Evolutionary conservation across 2,113 vertebrate genomes (phyloP).

Genomic region (Amphiprion ocellaris): DNA sequence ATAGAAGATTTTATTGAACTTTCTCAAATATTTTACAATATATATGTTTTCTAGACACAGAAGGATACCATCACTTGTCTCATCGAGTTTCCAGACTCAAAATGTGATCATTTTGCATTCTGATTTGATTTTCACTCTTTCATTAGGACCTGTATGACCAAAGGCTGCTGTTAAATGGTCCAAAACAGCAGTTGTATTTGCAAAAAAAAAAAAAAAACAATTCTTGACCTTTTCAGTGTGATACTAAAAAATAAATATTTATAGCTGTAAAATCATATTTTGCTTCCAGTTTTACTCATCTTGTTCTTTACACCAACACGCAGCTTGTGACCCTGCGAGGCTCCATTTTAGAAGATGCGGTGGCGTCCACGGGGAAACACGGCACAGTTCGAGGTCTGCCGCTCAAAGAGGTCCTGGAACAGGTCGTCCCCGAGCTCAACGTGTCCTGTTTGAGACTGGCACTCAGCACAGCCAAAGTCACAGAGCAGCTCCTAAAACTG

Average conservation of each 20-base stretch:
- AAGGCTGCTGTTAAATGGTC: not conserved
- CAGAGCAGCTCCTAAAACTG: conserved; percentile 95
- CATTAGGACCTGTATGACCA: not conserved
- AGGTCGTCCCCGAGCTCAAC: conserved; percentile 90
- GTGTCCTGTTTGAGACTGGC: conserved; percentile 90
- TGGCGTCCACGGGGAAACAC: conserved; percentile 87
- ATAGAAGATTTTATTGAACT: too few relatives aligned
- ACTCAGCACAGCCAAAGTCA: conserved; percentile 89
- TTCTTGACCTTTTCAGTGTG: not conserved
- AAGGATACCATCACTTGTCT: too few relatives aligned
- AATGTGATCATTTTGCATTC: not conserved
- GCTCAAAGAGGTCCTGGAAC: conserved; percentile 91
- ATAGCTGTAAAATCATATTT: too few relatives aligned
- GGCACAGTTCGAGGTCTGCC: conserved; percentile 91
- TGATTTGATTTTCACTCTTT: not conserved
- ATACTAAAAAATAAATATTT: not conserved
- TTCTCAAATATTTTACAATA: too few relatives aligned
- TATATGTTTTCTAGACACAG: too few relatives aligned
- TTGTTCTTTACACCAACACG: not conserved
- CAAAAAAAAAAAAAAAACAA: too few relatives aligned
- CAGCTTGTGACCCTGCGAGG: conserved; percentile 93
- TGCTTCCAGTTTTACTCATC: not conserved
- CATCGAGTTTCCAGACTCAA: too few relatives aligned
- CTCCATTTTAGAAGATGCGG: conserved; percentile 90
- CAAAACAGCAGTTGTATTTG: not conserved